Percentiles rank a stretch among this genome's conserved stretches.
phyloP scores from a whole-genome alignment of 2,113 vertebrate species.

The Platichthys flesus region DNA sequence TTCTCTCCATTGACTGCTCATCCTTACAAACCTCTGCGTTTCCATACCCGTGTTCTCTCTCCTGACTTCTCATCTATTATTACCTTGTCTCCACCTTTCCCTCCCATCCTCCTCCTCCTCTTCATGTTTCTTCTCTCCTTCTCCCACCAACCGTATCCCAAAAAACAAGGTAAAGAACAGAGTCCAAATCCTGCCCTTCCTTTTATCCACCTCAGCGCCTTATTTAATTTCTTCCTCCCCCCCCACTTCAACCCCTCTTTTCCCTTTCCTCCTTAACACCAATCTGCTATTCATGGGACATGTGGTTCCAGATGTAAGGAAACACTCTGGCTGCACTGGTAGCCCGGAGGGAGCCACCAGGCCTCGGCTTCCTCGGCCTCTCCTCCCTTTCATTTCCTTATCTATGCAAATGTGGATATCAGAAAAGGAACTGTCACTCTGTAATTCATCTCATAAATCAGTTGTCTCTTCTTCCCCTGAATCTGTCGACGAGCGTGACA shows the following conservation, averaged over 20 bases:
- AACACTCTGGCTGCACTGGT: neutral
- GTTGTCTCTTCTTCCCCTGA: constrained; percentile 1
- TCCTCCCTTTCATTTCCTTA: constrained; percentile 16
- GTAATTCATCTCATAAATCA: constrained; percentile 37
- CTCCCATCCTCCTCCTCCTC: neutral
- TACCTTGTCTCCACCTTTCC: no score
- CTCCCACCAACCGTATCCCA: neutral
- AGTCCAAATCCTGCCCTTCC: constrained; percentile 1
- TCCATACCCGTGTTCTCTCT: no score
- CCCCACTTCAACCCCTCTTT: neutral
- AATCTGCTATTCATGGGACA: constrained; percentile 11
- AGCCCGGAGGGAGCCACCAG: neutral
- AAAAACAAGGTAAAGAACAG: constrained; percentile 13
- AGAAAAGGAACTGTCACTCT: constrained; percentile 8
- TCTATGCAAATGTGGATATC: constrained; percentile 41
- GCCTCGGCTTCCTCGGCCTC: neutral
- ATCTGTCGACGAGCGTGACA: neutral
- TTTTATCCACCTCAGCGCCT: neutral
- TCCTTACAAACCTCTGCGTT: neutral
- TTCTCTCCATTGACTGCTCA: neutral
- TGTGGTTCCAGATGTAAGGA: neutral
- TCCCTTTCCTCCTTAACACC: constrained; percentile 19
- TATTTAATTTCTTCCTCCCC: constrained; percentile 2
- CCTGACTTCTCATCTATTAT: no score
- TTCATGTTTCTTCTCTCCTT: neutral